Evolutionary conservation across 2,113 vertebrate species (phyloP).

Genomic region (Morone saxatilis): DNA sequence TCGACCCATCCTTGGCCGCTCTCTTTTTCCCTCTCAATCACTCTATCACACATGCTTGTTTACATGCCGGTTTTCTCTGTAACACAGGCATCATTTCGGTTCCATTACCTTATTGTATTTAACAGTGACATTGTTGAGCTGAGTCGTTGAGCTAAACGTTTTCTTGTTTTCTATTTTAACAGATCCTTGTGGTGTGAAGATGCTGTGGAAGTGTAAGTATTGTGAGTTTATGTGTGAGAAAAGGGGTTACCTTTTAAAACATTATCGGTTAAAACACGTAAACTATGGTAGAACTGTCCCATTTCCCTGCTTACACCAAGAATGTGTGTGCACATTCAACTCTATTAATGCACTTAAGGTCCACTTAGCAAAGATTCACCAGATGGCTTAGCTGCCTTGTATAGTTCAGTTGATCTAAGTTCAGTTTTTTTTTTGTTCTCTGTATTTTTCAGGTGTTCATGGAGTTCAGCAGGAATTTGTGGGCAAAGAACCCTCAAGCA

Average conservation of each 20-base stretch:
- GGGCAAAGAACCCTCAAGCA: too few species aligned
- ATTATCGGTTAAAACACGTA: conserved; percentile 10
- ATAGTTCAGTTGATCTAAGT: too few species aligned
- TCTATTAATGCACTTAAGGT: too few species aligned
- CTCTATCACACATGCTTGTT: too few species aligned
- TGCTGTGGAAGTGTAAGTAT: conserved; percentile 22
- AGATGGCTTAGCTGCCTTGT: too few species aligned
- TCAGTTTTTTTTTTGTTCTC: too few species aligned
- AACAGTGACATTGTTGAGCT: background rate
- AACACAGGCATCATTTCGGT: background rate
- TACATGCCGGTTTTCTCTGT: background rate
- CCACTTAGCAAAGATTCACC: too few species aligned
- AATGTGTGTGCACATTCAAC: conserved; percentile 14
- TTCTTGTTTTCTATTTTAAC: background rate
- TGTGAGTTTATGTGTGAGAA: conserved; percentile 18
- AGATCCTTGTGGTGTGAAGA: conserved; percentile 2
- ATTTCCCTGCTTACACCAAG: conserved; percentile 23
- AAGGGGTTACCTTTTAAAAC: conserved; percentile 17
- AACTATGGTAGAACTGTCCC: conserved; percentile 5
- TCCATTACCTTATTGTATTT: background rate
- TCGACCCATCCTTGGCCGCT: too few species aligned
- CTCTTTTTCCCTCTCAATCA: too few species aligned
- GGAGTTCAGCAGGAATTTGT: too few species aligned
- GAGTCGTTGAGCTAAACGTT: background rate
- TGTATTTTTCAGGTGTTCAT: too few species aligned